Base-by-base conservation (phyloP, 2,797 vertebrate species). In the Sarcophilus harrisii region DNA sequence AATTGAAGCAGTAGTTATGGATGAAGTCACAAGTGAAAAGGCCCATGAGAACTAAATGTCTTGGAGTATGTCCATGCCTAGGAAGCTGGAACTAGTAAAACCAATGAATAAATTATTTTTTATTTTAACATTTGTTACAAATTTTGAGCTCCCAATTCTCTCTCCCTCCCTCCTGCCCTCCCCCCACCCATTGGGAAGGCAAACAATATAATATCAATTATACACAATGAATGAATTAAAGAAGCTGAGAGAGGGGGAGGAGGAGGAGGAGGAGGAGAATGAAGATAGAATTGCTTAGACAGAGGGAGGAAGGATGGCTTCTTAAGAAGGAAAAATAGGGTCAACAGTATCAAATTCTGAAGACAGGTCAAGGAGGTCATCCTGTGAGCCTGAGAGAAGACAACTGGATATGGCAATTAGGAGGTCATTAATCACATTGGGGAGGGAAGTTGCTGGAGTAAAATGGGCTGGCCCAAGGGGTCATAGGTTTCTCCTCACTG, bases 301-400 rank as follows among this genome's bases (percentile, higher is more conserved):
- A 45, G 66, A 49, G 21, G 38, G 21, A 87, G 38, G 38, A 87
- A 87, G 38, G 73, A 87, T 45, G 73, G 66, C 32, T 73, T 73
- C 66, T 73, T 38, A 73, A 38, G 66, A 73, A 73, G 66, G 66
- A 73, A 73, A 55, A 73, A 73, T 73, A 18, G 73, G 73, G 73
- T 87, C 73, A 87, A 87, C 73, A 45, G 73, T 87, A 87, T 87
- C 73, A 87, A 24, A 87, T 87, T 87, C 73, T 87, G 38, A 87
- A 87, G 73, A 49, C 2, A 49, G 73, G 73, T 87, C 73, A 49
- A 87, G 21, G 38, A 49, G 73, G 73, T 87, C 73, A 87, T 49
- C 38, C 38, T 0, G 0, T 27, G 38, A 87, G 38, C 18, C 38
- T 49, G 38, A 87, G 73, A 87, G 73, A 87, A 87, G 38, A 87